A percentile compares a stretch with the other conserved stretches of the same genome.
These are phyloP conservation scores for Sanderia malayensis DNA, from an alignment of 30 jellyfish, hydroid and myxozoan species.

Conservation along the genomic window DNA sequence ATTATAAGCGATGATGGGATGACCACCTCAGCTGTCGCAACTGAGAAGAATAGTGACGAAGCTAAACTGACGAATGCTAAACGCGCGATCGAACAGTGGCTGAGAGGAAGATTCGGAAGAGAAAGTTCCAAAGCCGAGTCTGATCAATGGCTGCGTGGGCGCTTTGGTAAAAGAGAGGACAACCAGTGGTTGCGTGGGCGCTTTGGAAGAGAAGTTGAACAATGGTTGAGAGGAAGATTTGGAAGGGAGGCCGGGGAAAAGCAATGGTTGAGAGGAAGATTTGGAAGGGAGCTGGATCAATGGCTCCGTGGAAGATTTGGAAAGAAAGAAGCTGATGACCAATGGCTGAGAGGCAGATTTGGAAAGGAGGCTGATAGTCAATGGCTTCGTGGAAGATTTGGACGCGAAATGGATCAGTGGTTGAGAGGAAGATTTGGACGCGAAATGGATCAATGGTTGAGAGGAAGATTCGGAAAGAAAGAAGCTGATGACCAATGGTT, in stretches of 20 bases:
- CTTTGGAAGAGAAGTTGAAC: conserved; percentile 75
- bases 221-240: conserved; percentile 84
- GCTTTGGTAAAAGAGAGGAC: conserved; percentile 50
- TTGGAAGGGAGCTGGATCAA: conserved; percentile 80
- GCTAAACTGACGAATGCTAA: conserved; percentile 23
- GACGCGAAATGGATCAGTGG: conserved; percentile 45
- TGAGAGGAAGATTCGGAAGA: conserved; percentile 65
- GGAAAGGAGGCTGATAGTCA: conserved; percentile 67
- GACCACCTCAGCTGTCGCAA: conserved; percentile 8
- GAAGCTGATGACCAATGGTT: conserved; percentile 48
- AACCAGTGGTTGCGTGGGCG: conserved; percentile 81
- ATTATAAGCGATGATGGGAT: conserved; percentile 23
- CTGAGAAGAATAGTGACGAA: background rate
- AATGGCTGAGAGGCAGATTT: conserved; percentile 78
- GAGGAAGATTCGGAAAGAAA: conserved; percentile 56
- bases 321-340: conserved; percentile 58
- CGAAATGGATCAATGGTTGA: conserved; percentile 49
- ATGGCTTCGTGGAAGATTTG: conserved; percentile 71
- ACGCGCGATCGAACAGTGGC: conserved; percentile 63
- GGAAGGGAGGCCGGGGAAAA: conserved; percentile 62
- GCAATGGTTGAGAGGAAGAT: conserved; percentile 85
- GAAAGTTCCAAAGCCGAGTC: conserved; percentile 22
- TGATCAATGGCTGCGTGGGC: conserved; percentile 66
- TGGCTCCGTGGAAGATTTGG: conserved; percentile 80
- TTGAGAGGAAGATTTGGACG: conserved; percentile 45